These are phyloP conservation scores for Saguinus midas DNA, from an alignment of 2,113 vertebrate genomes.

Conservation along the genomic window DNA sequence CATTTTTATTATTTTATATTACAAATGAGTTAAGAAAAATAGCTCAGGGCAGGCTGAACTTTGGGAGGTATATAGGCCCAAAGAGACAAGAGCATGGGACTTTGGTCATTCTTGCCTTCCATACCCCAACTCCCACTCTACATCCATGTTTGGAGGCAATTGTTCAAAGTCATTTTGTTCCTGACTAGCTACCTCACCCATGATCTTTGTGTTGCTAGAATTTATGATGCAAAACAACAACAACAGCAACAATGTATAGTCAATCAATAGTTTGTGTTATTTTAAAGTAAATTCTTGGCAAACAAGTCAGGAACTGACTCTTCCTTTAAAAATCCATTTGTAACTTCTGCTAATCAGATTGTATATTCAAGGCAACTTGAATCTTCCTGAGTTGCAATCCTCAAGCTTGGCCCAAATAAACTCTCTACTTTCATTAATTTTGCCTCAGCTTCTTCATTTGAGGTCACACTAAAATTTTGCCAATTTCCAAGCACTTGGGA, in stretches of 20 bases:
- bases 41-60: background rate
- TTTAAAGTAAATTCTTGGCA: background rate
- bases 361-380: background rate
- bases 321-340: background rate
- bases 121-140: background rate
- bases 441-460: background rate
- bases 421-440: background rate
- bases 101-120: background rate
- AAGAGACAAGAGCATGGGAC: background rate
- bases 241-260: background rate
- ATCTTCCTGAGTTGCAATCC: background rate
- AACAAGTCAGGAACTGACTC: background rate
- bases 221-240: background rate
- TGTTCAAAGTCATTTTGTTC: background rate
- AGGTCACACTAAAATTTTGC: background rate
- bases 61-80: background rate
- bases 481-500: too few species aligned
- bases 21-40: background rate
- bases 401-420: background rate
- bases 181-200: background rate
- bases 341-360: background rate
- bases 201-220: background rate
- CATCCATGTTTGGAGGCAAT: background rate
- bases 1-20: background rate
- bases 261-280: background rate